phyloP scores from a whole-genome alignment of 1,140 invertebrate species.

The Apis mellifera region DNA sequence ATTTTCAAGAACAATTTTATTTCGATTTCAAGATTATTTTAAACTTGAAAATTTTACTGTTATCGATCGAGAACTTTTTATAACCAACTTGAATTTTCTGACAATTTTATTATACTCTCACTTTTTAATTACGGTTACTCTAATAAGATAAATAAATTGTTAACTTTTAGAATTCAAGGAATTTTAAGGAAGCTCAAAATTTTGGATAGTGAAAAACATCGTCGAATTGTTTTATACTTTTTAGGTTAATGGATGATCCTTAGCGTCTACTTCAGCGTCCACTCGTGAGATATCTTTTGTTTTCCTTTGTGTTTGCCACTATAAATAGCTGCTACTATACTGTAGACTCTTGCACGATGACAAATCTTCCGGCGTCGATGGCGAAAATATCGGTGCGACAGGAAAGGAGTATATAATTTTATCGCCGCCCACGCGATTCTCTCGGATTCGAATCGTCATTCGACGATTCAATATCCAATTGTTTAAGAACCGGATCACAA shows the following conservation, averaged over 20 bases:
- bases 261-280: not conserved
- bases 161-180: too few species aligned
- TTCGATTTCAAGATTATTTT: too few species aligned
- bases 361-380: constrained; percentile 12
- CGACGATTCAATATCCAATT: too few species aligned
- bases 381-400: constrained; percentile 16
- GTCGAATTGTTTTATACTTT: not conserved
- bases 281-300: not conserved
- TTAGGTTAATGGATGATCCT: constrained; percentile 3
- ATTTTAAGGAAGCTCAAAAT: too few species aligned
- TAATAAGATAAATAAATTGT: too few species aligned
- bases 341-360: not conserved
- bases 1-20: too few species aligned
- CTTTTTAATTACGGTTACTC: too few species aligned
- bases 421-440: not conserved
- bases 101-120: too few species aligned
- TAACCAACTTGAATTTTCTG: too few species aligned
- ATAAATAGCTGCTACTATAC: not conserved
- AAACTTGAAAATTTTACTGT: too few species aligned
- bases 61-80: too few species aligned
- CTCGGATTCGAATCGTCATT: not conserved
- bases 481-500: not conserved
- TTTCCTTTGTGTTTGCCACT: not conserved
- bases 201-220: too few species aligned
- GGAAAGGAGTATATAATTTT: not conserved